Conservation (phyloP, 2,888 invertebrate species). For the Caenorhabditis doughertyi region DNA sequence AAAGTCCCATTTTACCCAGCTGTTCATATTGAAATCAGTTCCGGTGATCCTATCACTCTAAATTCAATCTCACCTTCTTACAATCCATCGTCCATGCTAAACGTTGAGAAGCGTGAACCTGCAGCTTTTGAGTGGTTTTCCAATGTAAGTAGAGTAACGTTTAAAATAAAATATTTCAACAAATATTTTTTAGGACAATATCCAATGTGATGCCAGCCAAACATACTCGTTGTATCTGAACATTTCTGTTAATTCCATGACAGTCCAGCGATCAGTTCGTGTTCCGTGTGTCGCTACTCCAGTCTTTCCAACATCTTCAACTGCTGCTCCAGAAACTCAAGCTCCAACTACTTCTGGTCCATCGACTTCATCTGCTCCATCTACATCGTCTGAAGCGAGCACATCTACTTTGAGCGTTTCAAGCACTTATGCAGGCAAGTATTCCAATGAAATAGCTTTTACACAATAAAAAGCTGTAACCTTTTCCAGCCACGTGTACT, state of each 20-base stretch:
- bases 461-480: neutral
- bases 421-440: neutral
- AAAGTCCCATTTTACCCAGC: slow-evolving; percentile 35
- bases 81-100: neutral
- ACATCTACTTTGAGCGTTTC: neutral
- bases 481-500: neutral
- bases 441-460: neutral
- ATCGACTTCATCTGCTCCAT: neutral
- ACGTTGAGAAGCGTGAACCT: neutral
- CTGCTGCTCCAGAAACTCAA: neutral
- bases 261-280: slow-evolving; percentile 36
- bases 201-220: slow-evolving; percentile 19
- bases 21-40: slow-evolving; percentile 23
- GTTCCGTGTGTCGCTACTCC: slow-evolving; percentile 38
- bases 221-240: slow-evolving; percentile 31
- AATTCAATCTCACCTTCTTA: slow-evolving; percentile 17
- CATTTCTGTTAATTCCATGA: slow-evolving; percentile 21
- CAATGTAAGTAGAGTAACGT: slow-evolving; percentile 5
- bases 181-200: slow-evolving; percentile 3
- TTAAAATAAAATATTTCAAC: neutral
- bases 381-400: neutral
- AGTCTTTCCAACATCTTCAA: neutral
- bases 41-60: neutral
- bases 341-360: neutral
- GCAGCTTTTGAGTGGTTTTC: slow-evolving; percentile 35